These are phyloP conservation scores for Meriones unguiculatus DNA, from an alignment of 2,113 vertebrate genomes.

Conservation along the genomic window DNA sequence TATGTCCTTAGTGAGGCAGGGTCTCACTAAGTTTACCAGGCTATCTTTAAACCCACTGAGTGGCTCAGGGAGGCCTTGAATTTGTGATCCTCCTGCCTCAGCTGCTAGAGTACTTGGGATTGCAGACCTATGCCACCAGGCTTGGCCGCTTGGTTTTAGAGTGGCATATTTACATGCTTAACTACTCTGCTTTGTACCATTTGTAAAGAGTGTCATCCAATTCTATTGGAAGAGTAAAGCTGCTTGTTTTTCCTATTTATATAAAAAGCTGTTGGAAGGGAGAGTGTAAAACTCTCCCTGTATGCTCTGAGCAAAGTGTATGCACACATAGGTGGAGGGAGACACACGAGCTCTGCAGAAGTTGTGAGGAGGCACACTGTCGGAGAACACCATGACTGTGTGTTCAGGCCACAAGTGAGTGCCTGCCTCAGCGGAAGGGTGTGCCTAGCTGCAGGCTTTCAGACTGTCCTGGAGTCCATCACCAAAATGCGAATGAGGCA, in stretches of 20 bases:
- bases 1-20: background rate
- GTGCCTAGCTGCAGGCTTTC: background rate
- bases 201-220: background rate
- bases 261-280: background rate
- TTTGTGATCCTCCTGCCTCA: background rate
- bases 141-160: background rate
- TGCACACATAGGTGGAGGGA: fast-evolving
- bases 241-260: background rate
- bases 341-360: background rate
- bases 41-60: background rate
- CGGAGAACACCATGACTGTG: background rate
- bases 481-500: background rate
- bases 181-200: background rate
- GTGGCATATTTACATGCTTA: background rate
- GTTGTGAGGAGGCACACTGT: too few species aligned
- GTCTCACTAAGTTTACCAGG: background rate
- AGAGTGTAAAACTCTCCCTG: background rate
- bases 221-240: background rate
- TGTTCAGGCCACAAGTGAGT: background rate
- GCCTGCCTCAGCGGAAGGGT: background rate
- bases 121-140: background rate
- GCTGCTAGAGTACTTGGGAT: background rate
- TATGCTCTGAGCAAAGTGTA: background rate
- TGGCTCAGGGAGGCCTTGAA: background rate
- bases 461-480: background rate